Percentiles rank a stretch among this genome's conserved stretches.
Evolutionary conservation across 2,888 invertebrate species (phyloP).

Genomic region (Xanthorhoe spadicearia): DNA sequence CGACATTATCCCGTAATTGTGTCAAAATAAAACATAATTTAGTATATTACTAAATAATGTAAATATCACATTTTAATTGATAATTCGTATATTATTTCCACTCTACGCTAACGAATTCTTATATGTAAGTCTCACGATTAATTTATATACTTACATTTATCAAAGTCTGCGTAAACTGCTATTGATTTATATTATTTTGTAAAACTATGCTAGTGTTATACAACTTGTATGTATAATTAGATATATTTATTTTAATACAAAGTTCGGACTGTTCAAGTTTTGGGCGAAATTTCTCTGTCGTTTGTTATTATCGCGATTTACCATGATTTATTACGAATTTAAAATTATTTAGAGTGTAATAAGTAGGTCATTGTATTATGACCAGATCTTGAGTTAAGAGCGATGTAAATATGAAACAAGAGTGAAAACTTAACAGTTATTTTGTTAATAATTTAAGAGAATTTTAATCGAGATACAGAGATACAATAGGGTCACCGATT

Average conservation of each 20-base stretch:
- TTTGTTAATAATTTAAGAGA: constrained; percentile 49
- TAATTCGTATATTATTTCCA: constrained; percentile 70
- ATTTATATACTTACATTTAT: constrained; percentile 67
- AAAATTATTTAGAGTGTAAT: constrained; percentile 60
- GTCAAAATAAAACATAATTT: constrained; percentile 77
- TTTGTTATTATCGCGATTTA: constrained; percentile 49
- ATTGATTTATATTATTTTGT: constrained; percentile 38
- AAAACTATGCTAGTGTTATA: constrained; percentile 39
- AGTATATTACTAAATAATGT: constrained; percentile 84
- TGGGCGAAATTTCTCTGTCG: constrained; percentile 44
- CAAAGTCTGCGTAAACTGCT: constrained; percentile 69
- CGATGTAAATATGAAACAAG: constrained; percentile 54
- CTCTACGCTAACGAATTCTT: constrained; percentile 65
- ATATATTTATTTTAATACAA: constrained; percentile 58
- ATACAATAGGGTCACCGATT: constrained; percentile 10
- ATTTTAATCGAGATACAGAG: constrained; percentile 52
- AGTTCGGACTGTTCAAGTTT: constrained; percentile 40
- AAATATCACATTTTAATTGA: constrained; percentile 71
- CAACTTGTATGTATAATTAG: constrained; percentile 43
- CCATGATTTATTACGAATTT: constrained; percentile 70
- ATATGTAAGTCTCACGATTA: constrained; percentile 67
- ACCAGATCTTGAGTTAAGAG: constrained; percentile 42
- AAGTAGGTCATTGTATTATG: constrained; percentile 42
- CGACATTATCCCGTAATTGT: constrained; percentile 67
- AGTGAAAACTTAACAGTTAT: constrained; percentile 52